Evolutionary conservation across 2,113 vertebrate species (phyloP).

Genomic region (Sander lucioperca): DNA sequence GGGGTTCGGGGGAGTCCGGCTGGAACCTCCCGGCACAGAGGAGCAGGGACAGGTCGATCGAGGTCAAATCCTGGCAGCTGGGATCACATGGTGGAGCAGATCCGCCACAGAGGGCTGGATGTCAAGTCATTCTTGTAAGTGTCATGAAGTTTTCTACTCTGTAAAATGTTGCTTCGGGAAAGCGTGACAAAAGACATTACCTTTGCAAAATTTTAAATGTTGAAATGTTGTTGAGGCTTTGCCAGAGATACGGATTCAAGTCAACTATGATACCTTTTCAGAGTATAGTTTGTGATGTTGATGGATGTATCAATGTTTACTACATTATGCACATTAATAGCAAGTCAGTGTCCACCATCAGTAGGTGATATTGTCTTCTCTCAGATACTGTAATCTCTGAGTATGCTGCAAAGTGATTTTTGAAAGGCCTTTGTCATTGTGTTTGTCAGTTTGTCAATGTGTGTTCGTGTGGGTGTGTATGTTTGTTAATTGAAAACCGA

Average conservation of each 20-base stretch:
- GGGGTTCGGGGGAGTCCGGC: conserved; percentile 92
- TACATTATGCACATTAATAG: background rate
- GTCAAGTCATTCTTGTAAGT: conserved; percentile 99
- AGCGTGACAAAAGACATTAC: background rate
- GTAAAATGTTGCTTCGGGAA: background rate
- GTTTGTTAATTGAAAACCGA: background rate
- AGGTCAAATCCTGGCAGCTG: conserved; percentile 97
- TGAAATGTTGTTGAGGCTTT: background rate
- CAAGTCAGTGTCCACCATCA: background rate
- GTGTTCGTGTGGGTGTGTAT: background rate
- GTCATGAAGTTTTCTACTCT: conserved; percentile 24
- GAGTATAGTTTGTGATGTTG: background rate
- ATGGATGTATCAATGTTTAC: background rate
- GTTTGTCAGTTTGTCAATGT: background rate
- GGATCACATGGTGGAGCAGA: conserved; percentile 99
- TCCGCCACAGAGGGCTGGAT: conserved; percentile 97
- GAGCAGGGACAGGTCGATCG: conserved; percentile 89
- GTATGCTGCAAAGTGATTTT: conserved; percentile 1
- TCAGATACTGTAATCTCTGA: background rate
- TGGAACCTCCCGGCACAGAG: conserved; percentile 90
- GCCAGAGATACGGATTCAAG: background rate
- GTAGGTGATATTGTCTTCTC: background rate
- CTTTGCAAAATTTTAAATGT: conserved; percentile 4
- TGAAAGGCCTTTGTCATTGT: background rate
- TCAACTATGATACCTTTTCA: background rate